Conservation (phyloP, 2,113 vertebrate genomes). For the Mungos mungo region DNA sequence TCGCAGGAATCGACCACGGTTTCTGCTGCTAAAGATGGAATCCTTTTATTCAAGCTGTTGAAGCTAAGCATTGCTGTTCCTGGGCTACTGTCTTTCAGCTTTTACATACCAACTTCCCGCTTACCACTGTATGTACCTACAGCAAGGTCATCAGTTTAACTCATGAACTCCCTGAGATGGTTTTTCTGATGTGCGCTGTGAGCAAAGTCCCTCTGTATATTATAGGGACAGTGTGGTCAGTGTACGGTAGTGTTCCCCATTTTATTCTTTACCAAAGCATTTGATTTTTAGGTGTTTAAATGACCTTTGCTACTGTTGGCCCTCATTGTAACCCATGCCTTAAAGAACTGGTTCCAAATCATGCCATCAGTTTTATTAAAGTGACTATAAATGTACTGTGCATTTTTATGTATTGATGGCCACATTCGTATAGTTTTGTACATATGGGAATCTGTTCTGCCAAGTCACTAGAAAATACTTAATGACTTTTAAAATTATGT, state of each 20-base stretch:
- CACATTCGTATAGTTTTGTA: background rate
- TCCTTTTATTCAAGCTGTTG: background rate
- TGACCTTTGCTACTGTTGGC: background rate
- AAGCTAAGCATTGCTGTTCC: background rate
- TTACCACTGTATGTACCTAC: rapidly evolving
- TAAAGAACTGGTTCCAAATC: background rate
- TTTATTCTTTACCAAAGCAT: background rate
- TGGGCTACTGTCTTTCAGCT: background rate
- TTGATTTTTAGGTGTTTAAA: background rate
- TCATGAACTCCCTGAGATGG: background rate
- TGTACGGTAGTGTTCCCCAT: background rate
- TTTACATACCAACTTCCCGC: background rate
- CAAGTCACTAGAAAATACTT: background rate
- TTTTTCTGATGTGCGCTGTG: background rate
- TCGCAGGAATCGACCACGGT: background rate
- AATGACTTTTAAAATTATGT: background rate
- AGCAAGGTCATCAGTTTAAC: background rate
- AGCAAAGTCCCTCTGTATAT: background rate
- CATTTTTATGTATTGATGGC: background rate
- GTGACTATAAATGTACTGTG: background rate
- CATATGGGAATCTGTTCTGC: background rate
- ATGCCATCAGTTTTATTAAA: background rate
- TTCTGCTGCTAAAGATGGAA: background rate
- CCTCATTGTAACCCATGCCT: background rate
- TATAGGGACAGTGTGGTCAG: background rate